Conservation (phyloP, 2,113 vertebrate genomes). For the Struthio camelus region DNA sequence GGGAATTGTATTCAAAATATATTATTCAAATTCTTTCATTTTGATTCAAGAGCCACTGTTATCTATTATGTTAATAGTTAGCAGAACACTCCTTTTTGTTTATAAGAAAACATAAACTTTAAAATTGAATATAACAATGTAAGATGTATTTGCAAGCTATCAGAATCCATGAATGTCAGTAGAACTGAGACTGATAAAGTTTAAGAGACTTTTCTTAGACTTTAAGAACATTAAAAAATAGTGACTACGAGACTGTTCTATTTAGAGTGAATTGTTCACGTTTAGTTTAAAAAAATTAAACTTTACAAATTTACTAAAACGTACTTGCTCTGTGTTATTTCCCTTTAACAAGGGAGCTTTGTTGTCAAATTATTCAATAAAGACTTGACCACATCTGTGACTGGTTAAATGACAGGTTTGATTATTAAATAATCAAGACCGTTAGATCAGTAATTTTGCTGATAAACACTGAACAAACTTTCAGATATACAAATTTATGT, state of each 20-base stretch:
- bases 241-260: background rate
- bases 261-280: background rate
- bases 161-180: background rate
- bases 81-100: background rate
- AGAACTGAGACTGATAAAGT: background rate
- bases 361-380: background rate
- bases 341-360: background rate
- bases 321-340: background rate
- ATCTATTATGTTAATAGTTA: no score
- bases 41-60: no score
- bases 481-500: background rate
- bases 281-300: background rate
- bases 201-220: background rate
- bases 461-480: background rate
- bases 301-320: background rate
- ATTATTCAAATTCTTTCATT: background rate
- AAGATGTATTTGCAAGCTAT: background rate
- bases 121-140: background rate
- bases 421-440: background rate
- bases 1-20: background rate
- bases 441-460: background rate
- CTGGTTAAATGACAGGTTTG: accelerated
- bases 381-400: background rate
- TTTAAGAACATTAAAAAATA: background rate
- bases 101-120: background rate